These are phyloP conservation scores for Lithobates sylvaticus DNA, from an alignment of 2,797 vertebrate species.

Conservation along the genomic window DNA sequence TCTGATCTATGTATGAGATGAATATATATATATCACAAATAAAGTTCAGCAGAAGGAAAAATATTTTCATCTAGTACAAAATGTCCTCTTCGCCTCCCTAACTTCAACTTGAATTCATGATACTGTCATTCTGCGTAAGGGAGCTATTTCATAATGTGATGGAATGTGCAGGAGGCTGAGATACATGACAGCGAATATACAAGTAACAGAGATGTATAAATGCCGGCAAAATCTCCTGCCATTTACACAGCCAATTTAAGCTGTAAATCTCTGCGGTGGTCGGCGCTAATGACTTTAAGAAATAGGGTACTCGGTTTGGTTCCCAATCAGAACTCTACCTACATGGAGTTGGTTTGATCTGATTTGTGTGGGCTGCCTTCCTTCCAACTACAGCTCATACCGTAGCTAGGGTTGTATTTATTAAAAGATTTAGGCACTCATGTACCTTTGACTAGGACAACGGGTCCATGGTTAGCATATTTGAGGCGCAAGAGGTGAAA, in stretches of 20 bases:
- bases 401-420: not conserved
- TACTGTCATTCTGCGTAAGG: constrained; percentile 21
- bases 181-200: constrained; percentile 17
- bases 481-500: no score
- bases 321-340: not conserved
- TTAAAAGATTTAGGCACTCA: no score
- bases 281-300: not conserved
- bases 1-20: constrained; percentile 1
- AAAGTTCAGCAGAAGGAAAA: constrained; percentile 17
- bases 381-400: not conserved
- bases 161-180: constrained; percentile 26
- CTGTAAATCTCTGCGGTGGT: constrained; percentile 1
- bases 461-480: no score
- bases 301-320: not conserved
- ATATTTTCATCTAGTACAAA: constrained; percentile 14
- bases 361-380: not conserved
- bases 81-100: constrained; percentile 16
- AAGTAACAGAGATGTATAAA: constrained; percentile 22
- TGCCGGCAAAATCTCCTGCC: not conserved
- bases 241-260: not conserved
- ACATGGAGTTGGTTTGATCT: not conserved
- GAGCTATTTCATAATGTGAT: constrained; percentile 43
- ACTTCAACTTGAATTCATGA: constrained; percentile 38
- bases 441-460: no score
- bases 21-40: not conserved